Evolutionary conservation across 2,113 vertebrate genomes (phyloP), one percentile per base, ranked within the genome.

Genomic region (Balaenoptera acutorostrata): DNA sequence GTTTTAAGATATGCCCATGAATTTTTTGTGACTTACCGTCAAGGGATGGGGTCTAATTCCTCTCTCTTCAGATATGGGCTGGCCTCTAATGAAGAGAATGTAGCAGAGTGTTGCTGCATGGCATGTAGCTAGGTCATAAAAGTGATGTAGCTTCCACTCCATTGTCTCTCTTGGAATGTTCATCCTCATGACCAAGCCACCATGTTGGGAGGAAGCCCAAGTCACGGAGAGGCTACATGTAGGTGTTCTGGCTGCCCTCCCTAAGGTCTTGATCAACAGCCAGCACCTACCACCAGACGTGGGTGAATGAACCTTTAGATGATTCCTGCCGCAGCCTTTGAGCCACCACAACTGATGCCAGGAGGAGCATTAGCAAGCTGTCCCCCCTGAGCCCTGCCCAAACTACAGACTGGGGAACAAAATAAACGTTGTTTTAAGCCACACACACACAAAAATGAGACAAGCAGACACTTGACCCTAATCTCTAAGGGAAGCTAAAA

Each of bases 401-500:
- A 57, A 84, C 44, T 55, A 77, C 69, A 61, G 75, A 77, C 57
- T 64, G 52, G 68, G 71, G 6, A 81, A 88, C 80, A 46, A 87
- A 85, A 46, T 5, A 75, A 68, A 39, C 23, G 6, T 55, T 81
- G 18, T 77, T 86, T 82, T 90, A 92, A 86, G 15, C 39, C 13
- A 63, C 75, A 49, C 10, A 63, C 69, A 36, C 18, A 69, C 39
- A 20, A 95, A 63, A 72, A 72, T 49, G 49, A 90, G 49, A 75
- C 83, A 88, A 61, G 14, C 20, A 85, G 41, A 46, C 8, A 55
- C 44, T 71, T 88, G 29, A 71, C 41, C 8, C 61, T 33, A 71
- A 31, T 82, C 27, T n/a, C 27, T 63, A 17, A 44, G 10, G 14
- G 27, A 93, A 25, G 44, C 41, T 36, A 77, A 88, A 90, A 85